Conservation (phyloP, 1,140 invertebrate species). For the Caenorhabditis remanei region DNA sequence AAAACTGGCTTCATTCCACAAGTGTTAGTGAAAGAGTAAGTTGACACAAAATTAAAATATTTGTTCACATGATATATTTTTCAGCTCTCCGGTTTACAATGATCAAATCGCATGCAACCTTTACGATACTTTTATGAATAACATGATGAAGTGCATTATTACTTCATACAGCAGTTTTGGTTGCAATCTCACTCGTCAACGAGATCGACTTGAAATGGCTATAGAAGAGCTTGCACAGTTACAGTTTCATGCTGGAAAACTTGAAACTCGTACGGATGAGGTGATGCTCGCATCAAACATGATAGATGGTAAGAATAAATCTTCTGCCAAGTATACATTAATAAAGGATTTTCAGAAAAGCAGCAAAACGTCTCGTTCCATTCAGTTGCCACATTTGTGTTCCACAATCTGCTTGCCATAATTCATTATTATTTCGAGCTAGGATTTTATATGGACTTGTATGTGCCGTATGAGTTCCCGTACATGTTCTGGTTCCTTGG, state of each 20-base stretch:
- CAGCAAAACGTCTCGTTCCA: background rate
- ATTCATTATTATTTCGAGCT: slow-evolving; percentile 33
- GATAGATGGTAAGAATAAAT: background rate
- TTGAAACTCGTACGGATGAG: slow-evolving; percentile 12
- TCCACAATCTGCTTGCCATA: background rate
- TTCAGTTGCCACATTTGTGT: background rate
- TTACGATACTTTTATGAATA: background rate
- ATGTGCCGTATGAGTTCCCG: slow-evolving; percentile 10
- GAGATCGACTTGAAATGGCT: slow-evolving; percentile 11
- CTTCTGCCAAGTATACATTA: background rate
- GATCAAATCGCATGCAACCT: background rate
- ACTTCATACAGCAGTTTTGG: slow-evolving; percentile 5
- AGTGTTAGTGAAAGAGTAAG: background rate
- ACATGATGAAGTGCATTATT: background rate
- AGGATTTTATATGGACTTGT: slow-evolving; percentile 44
- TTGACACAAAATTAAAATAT: background rate
- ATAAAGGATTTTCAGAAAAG: background rate
- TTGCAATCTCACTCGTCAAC: slow-evolving; percentile 20
- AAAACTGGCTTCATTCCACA: background rate
- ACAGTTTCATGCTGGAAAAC: background rate
- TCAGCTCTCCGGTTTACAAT: background rate
- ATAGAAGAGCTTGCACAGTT: background rate
- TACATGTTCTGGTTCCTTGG: slow-evolving; percentile 45
- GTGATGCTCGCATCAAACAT: background rate
- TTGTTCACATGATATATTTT: background rate